Evolutionary conservation across 2,888 invertebrate species (phyloP).

Genomic region (Galerucella pusilla): DNA sequence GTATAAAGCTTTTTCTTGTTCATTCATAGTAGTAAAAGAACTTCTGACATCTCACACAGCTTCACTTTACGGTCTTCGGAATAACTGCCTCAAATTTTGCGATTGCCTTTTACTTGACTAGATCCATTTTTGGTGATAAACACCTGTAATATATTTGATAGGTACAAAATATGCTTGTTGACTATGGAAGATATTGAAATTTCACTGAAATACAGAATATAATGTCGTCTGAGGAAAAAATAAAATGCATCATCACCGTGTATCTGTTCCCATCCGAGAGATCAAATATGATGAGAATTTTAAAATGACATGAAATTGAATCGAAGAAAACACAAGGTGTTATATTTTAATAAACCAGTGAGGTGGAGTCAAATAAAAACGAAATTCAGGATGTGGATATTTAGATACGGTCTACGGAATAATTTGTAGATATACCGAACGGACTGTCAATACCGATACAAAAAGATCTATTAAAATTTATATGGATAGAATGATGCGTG

Average conservation of each 20-base stretch:
- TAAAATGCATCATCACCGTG: slow-evolving; percentile 1
- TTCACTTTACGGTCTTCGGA: no score
- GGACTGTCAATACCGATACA: slow-evolving; percentile 39
- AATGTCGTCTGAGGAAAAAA: background rate
- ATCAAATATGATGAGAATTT: slow-evolving; percentile 28
- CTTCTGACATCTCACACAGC: no score
- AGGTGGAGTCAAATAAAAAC: slow-evolving; percentile 38
- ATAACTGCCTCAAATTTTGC: no score
- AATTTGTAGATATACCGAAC: slow-evolving; percentile 42
- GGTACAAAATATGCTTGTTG: no score
- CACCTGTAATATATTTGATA: no score
- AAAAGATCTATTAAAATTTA: slow-evolving; percentile 46
- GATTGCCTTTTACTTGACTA: no score
- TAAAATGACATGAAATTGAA: slow-evolving; percentile 36
- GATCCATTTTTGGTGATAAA: no score
- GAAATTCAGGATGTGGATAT: slow-evolving; percentile 45
- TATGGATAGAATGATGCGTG: slow-evolving; percentile 46
- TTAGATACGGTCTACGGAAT: slow-evolving; percentile 47
- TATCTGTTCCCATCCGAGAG: background rate
- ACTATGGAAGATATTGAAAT: no score
- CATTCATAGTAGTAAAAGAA: no score
- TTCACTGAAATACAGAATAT: no score
- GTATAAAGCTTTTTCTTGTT: no score
- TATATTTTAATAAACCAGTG: slow-evolving; percentile 32
- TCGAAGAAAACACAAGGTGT: slow-evolving; percentile 27